Evolutionary conservation across 1,140 invertebrate genomes (phyloP), one percentile per base, ranked within the genome.

Genomic region (Meteorus sp.): DNA sequence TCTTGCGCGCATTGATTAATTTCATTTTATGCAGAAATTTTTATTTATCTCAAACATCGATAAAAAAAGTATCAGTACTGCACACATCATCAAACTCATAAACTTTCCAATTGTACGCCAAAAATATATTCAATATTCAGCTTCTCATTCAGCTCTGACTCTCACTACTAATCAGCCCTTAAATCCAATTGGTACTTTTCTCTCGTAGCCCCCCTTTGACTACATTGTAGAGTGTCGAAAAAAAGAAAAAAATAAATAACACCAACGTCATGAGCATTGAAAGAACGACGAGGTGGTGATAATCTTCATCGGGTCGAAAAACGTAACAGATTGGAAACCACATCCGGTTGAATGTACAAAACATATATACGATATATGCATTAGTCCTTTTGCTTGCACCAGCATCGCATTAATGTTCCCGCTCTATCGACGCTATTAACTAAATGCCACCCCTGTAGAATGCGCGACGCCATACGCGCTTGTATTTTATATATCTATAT

Each of bases 301-400:
- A 75, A 77, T 74, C 66, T 67, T 68, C 25, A 25, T 48, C 52
- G 51, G 64, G 52, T 60, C 61, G 74, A 79, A 80, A n/a, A 80
- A 77, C 67, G 71, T 72, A 77, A 79, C 77, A 80, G 78, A 79
- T 80, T 79, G 78, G 77, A 79, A 80, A 80, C 78, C 78, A 73
- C 78, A 78, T 77, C 74, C 64, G 69, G 68, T 74, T 70, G 69
- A 69, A 68, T 62, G 35, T 27, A n/a, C n/a, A n/a, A n/a, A n/a
- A n/a, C n/a, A n/a, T n/a, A n/a, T n/a, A n/a, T n/a, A n/a, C n/a
- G n/a, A n/a, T n/a, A n/a, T n/a, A n/a, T n/a, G n/a, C n/a, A n/a
- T n/a, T n/a, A n/a, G 9, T 55, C 56, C 53, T 37, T 22, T 54
- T 48, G 61, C 55, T 52, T 53, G 45, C 22, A 61, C 60, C 53